Conservation (phyloP, 2,113 vertebrate genomes). For the Cnemophilus loriae region DNA sequence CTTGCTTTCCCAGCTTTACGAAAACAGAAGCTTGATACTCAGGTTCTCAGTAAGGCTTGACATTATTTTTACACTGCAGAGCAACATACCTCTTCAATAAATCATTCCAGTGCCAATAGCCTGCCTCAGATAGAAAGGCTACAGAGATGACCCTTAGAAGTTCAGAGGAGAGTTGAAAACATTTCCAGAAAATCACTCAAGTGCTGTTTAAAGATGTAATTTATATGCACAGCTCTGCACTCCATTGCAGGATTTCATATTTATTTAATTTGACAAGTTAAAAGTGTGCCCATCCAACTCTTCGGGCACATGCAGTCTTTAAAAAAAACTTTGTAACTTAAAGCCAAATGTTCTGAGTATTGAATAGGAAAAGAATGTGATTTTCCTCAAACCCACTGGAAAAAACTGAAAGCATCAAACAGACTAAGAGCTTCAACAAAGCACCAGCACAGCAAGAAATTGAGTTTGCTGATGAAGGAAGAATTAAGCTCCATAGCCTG, state of each 20-base stretch:
- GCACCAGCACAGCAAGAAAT: neutral
- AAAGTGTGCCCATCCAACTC: conserved; percentile 19
- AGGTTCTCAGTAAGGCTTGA: neutral
- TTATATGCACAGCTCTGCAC: conserved; percentile 60
- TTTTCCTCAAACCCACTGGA: neutral
- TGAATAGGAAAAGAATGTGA: neutral
- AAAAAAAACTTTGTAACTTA: neutral
- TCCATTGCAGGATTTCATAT: conserved; percentile 49
- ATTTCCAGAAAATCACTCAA: conserved; percentile 49
- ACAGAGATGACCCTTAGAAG: conserved; percentile 22
- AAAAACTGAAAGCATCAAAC: neutral
- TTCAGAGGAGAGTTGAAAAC: conserved; percentile 47
- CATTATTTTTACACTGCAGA: neutral
- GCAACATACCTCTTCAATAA: conserved; percentile 9
- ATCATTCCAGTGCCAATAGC: neutral
- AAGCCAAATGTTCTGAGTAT: neutral
- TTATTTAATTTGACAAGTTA: conserved; percentile 60
- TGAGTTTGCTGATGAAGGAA: neutral
- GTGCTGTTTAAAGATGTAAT: conserved; percentile 61
- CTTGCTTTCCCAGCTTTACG: neutral
- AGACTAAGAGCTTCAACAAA: neutral
- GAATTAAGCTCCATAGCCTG: neutral
- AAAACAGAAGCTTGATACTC: neutral
- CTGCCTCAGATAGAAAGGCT: neutral
- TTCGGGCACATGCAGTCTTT: neutral